These are phyloP conservation scores for Nestor notabilis DNA, from an alignment of 2,113 vertebrate genomes.

Conservation along the genomic window DNA sequence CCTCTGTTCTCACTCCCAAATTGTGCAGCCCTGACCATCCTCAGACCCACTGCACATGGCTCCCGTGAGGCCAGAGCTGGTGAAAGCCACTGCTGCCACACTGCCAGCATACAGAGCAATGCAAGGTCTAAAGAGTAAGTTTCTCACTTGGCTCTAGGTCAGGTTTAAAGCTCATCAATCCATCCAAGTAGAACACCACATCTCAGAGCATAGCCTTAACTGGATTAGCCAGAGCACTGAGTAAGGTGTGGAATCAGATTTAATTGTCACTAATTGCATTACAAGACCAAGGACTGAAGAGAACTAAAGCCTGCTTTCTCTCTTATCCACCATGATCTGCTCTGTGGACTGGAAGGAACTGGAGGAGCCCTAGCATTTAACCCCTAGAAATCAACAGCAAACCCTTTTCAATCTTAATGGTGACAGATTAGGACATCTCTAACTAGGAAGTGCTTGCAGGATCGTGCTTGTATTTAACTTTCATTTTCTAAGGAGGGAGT, in stretches of 20 bases:
- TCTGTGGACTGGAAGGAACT: neutral
- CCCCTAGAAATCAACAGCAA: neutral
- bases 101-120: neutral
- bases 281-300: neutral
- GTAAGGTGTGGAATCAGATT: neutral
- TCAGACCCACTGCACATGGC: accelerated
- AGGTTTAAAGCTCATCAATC: neutral
- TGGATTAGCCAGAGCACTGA: neutral
- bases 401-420: neutral
- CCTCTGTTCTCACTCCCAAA: accelerated
- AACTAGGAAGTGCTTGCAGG: neutral
- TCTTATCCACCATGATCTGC: neutral
- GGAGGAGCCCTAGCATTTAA: neutral
- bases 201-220: neutral
- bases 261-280: neutral
- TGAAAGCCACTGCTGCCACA: neutral
- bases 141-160: neutral
- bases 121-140: neutral
- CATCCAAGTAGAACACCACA: neutral
- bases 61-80: neutral
- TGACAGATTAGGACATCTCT: neutral
- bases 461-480: neutral
- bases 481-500: neutral
- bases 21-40: accelerated
- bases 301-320: neutral